These are phyloP conservation scores for Chrysomallon squamiferum DNA, from an alignment of 1,140 invertebrate species.

Conservation along the genomic window DNA sequence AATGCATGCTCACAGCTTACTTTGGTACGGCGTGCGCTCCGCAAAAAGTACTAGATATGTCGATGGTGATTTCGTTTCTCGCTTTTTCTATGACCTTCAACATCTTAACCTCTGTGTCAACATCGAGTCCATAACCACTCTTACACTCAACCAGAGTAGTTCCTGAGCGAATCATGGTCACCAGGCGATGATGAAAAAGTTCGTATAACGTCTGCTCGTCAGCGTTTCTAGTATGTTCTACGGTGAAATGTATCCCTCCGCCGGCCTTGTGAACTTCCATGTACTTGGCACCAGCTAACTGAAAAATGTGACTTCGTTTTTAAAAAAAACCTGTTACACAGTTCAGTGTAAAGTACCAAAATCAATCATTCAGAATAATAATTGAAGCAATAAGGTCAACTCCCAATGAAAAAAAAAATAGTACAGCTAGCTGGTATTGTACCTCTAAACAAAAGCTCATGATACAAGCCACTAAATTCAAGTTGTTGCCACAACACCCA, in stretches of 20 bases:
- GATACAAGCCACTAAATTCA: no score
- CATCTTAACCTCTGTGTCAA: conserved; percentile 71
- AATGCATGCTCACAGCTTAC: no score
- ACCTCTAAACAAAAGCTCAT: no score
- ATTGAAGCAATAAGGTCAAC: background rate
- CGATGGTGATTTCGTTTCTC: conserved; percentile 61
- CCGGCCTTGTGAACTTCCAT: conserved; percentile 71
- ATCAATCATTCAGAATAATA: no score
- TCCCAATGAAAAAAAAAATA: background rate
- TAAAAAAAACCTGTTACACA: background rate
- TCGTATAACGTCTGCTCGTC: conserved; percentile 66
- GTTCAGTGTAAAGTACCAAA: no score
- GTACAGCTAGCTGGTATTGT: no score
- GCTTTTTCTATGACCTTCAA: conserved; percentile 68
- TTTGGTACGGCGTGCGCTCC: conserved; percentile 74
- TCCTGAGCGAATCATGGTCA: conserved; percentile 66
- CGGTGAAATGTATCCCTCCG: conserved; percentile 74
- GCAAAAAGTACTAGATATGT: conserved; percentile 72
- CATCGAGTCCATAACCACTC: conserved; percentile 72
- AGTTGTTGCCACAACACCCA: no score
- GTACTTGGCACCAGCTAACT: conserved; percentile 69
- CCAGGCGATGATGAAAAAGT: conserved; percentile 64
- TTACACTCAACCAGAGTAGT: conserved; percentile 73
- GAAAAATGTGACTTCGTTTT: conserved; percentile 14
- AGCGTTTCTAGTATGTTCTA: conserved; percentile 68